Evolutionary conservation across 1,140 invertebrate genomes (phyloP).

Genomic region (Sesamia nonagrioides): DNA sequence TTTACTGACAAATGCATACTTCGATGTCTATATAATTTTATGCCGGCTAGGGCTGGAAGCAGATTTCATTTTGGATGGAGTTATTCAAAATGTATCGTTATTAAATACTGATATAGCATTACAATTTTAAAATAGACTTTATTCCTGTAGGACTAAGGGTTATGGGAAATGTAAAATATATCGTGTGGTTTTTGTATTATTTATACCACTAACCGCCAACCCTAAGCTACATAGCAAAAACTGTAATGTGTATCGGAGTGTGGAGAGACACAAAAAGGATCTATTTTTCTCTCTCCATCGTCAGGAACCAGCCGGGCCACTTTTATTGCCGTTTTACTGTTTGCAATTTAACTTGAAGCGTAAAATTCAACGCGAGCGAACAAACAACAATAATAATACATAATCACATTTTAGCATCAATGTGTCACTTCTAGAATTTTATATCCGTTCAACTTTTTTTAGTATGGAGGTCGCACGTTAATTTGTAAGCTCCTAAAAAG

Average conservation of each 20-base stretch:
- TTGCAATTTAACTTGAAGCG: constrained; percentile 80
- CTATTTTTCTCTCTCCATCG: constrained; percentile 70
- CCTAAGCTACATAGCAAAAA: constrained; percentile 44
- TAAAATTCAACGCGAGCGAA: constrained; percentile 66
- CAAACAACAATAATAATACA: constrained; percentile 71
- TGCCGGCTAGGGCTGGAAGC: constrained; percentile 48
- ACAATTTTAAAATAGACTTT: constrained; percentile 8
- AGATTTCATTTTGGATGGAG: constrained; percentile 51
- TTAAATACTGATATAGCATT: constrained; percentile 55
- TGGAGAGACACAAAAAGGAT: constrained; percentile 65
- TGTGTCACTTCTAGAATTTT: constrained; percentile 44
- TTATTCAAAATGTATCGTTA: constrained; percentile 45
- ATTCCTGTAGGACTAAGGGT: background rate
- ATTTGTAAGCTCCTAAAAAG: background rate
- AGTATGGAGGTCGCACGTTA: background rate
- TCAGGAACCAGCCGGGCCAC: constrained; percentile 74
- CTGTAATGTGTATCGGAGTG: constrained; percentile 58
- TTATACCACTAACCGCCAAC: constrained; percentile 19
- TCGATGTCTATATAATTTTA: constrained; percentile 37
- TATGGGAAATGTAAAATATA: background rate
- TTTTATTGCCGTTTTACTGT: constrained; percentile 82
- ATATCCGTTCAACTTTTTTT: constrained; percentile 20
- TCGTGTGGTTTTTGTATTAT: background rate
- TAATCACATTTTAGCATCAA: constrained; percentile 62
- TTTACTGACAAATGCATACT: constrained; percentile 54